Evolutionary conservation across 2,888 invertebrate species (phyloP), one percentile per base, ranked within the genome.

Genomic region (Emmelina monodactyla): DNA sequence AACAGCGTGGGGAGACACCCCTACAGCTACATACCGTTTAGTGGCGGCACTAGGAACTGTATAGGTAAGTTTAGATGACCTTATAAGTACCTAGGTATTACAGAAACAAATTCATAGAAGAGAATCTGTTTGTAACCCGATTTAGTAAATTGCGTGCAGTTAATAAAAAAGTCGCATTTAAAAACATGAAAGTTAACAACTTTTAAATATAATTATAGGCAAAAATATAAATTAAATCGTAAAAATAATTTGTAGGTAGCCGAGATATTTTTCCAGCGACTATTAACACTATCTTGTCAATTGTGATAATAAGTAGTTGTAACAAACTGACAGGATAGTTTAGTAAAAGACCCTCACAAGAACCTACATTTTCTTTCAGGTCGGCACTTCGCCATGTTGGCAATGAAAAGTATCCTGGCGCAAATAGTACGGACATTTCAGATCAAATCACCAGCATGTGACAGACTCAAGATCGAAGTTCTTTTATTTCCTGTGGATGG

Each of bases 41-140:
- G 81, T 39, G 56, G 59, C 34, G 82, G 82, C 3, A 47, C 59
- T 1, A 65, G 82, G 40, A 80, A 81, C 49, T 83, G 82, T 47
- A 76, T 82, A 45, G 82, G 82, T 82, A 51, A 43, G 39, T 13
- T n/a, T n/a, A n/a, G n/a, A n/a, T n/a, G n/a, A n/a, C n/a, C n/a
- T n/a, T n/a, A n/a, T n/a, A n/a, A n/a, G n/a, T n/a, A n/a, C n/a
- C n/a, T n/a, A n/a, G n/a, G n/a, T n/a, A n/a, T n/a, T n/a, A n/a
- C n/a, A n/a, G n/a, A n/a, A n/a, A n/a, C n/a, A n/a, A n/a, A n/a
- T n/a, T n/a, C n/a, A n/a, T n/a, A n/a, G n/a, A n/a, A n/a, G n/a
- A n/a, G n/a, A n/a, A n/a, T n/a, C n/a, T n/a, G n/a, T n/a, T n/a
- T n/a, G n/a, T n/a, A n/a, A n/a, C n/a, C n/a, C n/a, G n/a, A n/a